A percentile compares a stretch with the other conserved stretches of the same genome.
phyloP scores from a whole-genome alignment of 1,140 invertebrate genomes.

The Anthonomus grandis region DNA sequence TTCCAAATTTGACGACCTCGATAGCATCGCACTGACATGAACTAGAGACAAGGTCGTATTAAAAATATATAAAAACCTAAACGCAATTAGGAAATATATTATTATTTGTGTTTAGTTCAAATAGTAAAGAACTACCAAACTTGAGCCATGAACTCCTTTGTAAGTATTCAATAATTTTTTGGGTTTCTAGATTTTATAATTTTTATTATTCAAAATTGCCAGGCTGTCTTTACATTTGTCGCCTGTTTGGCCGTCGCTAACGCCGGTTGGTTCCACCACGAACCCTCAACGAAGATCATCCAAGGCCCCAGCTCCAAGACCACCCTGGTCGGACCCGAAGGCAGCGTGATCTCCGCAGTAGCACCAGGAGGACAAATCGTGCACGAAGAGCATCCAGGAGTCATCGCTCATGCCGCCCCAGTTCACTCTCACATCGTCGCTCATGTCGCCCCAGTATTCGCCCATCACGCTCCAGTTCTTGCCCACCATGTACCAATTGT shows the following conservation, averaged over 20 bases:
- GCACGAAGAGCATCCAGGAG: conserved; percentile 28
- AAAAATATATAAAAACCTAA: not conserved
- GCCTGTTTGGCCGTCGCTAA: conserved; percentile 30
- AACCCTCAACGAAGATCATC: conserved; percentile 24
- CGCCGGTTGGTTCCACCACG: conserved; percentile 22
- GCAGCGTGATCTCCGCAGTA: no score
- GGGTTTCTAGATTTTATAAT: no score
- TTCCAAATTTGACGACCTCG: not conserved
- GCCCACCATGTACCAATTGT: conserved; percentile 3
- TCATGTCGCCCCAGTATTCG: no score
- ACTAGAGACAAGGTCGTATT: conserved; percentile 9
- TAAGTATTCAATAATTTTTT: no score
- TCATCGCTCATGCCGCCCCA: conserved; percentile 23
- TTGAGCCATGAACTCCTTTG: conserved; percentile 28
- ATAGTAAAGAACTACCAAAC: no score
- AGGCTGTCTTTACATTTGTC: conserved; percentile 30
- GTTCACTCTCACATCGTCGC: conserved; percentile 23
- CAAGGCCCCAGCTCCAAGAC: conserved; percentile 35
- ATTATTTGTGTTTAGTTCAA: conserved; percentile 14
- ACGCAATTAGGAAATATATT: not conserved
- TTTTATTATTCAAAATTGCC: no score
- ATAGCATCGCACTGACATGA: not conserved
- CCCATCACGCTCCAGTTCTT: conserved; percentile 18
- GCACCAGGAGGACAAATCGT: conserved; percentile 31
- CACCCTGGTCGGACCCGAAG: conserved; percentile 30